A percentile compares a stretch with the other conserved stretches of the same genome.
Conservation (phyloP, 2,888 invertebrate genomes). For the Ariolimax columbianus region DNA sequence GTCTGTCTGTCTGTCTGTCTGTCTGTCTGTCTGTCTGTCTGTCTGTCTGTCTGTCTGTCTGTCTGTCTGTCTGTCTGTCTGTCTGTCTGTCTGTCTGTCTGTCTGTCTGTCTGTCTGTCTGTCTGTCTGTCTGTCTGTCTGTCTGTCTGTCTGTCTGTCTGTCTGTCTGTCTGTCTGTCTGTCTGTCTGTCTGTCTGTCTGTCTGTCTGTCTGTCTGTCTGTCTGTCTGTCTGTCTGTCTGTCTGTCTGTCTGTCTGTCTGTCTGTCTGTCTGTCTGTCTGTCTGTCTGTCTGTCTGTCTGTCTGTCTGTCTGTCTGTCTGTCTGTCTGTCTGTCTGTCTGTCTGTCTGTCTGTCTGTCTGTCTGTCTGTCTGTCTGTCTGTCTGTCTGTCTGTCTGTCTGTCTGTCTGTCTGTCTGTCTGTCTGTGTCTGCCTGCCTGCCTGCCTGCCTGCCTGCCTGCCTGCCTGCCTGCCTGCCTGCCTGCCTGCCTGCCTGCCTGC, state of each 20-base stretch:
- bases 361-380: slow-evolving; percentile 26
- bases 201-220: slow-evolving; percentile 29
- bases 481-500: too few species aligned
- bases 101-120: slow-evolving; percentile 23
- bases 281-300: slow-evolving; percentile 19
- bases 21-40: neutral
- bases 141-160: slow-evolving; percentile 6
- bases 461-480: neutral
- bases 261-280: slow-evolving; percentile 20
- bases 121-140: slow-evolving; percentile 13
- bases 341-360: slow-evolving; percentile 26
- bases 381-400: slow-evolving; percentile 29
- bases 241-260: slow-evolving; percentile 16
- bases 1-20: too few species aligned
- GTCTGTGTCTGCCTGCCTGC: neutral
- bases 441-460: slow-evolving; percentile 4
- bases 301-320: slow-evolving; percentile 24
- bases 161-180: slow-evolving; percentile 18
- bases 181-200: slow-evolving; percentile 19
- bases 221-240: slow-evolving; percentile 13
- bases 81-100: slow-evolving; percentile 17
- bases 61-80: slow-evolving; percentile 15
- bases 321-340: slow-evolving; percentile 20
- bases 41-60: slow-evolving; percentile 18
- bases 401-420: slow-evolving; percentile 19